Conservation (phyloP, 2,113 vertebrate genomes). For the Eulemur macaco region DNA sequence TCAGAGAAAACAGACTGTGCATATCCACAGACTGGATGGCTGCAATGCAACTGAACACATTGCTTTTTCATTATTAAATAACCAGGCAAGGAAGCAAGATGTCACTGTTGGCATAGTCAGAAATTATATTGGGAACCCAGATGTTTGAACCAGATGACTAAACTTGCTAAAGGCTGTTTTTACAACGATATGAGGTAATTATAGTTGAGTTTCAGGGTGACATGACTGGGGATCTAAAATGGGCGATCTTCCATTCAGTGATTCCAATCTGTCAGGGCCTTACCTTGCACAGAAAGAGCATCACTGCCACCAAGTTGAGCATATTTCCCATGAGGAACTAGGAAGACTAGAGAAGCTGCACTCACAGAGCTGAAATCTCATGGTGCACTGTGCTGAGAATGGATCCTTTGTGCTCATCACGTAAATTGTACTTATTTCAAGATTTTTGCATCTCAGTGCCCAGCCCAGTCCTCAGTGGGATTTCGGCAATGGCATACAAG, state of each 20-base stretch:
- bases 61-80: slow-evolving; percentile 51
- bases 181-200: slow-evolving; percentile 34
- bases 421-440: not conserved
- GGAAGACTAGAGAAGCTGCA: not conserved
- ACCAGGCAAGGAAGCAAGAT: slow-evolving; percentile 58
- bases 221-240: not conserved
- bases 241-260: not conserved
- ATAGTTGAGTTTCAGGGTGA: slow-evolving; percentile 46
- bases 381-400: not conserved
- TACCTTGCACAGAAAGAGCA: not conserved
- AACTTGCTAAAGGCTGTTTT: slow-evolving; percentile 51
- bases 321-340: not conserved
- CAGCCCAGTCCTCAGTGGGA: not conserved
- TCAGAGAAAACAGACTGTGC: slow-evolving; percentile 19
- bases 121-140: slow-evolving; percentile 66
- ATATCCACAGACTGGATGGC: not conserved
- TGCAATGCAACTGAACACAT: not conserved
- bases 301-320: not conserved
- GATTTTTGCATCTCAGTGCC: not conserved
- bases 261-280: not conserved
- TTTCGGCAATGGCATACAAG: not conserved
- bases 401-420: not conserved
- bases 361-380: not conserved
- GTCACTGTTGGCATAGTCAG: slow-evolving; percentile 35
- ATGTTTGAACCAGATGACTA: slow-evolving; percentile 63